Evolutionary conservation across 1,140 invertebrate genomes (phyloP).

Genomic region (Sitobion miscanthi): DNA sequence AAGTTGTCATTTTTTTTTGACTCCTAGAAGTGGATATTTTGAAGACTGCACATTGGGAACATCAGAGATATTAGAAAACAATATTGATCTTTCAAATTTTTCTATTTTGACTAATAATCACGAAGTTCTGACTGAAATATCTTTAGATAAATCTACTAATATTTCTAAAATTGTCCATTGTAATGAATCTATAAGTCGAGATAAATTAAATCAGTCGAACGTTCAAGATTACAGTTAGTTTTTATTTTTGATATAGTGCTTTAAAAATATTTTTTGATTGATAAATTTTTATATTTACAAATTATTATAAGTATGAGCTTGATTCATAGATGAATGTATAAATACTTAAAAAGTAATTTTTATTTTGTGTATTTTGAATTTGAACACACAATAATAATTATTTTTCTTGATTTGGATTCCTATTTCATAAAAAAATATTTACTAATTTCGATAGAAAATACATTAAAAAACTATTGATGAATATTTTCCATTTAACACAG

Average conservation of each 20-base stretch:
- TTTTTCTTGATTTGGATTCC: neutral
- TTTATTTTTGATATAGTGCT: neutral
- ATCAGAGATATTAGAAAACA: neutral
- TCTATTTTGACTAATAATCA: slow-evolving; percentile 32
- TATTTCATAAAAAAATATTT: neutral
- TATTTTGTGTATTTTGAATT: neutral
- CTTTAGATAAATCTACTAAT: slow-evolving; percentile 30
- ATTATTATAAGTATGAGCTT: neutral
- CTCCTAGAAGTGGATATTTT: slow-evolving; percentile 39
- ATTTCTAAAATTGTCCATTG: slow-evolving; percentile 43
- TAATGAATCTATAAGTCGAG: slow-evolving; percentile 29
- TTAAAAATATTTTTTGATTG: neutral
- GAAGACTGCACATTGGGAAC: slow-evolving; percentile 10
- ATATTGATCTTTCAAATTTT: slow-evolving; percentile 43
- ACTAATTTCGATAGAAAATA: neutral
- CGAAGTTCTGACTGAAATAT: neutral
- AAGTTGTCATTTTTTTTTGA: slow-evolving; percentile 17
- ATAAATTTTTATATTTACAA: neutral
- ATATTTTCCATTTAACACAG: neutral
- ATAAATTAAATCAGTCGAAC: slow-evolving; percentile 25
- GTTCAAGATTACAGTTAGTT: slow-evolving; percentile 27
- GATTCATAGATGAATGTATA: neutral
- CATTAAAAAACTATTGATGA: neutral
- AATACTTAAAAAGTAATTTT: neutral
- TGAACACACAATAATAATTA: neutral